Evolutionary conservation across 1,140 invertebrate genomes (phyloP).

Genomic region (Zaprionus camerounensis): DNA sequence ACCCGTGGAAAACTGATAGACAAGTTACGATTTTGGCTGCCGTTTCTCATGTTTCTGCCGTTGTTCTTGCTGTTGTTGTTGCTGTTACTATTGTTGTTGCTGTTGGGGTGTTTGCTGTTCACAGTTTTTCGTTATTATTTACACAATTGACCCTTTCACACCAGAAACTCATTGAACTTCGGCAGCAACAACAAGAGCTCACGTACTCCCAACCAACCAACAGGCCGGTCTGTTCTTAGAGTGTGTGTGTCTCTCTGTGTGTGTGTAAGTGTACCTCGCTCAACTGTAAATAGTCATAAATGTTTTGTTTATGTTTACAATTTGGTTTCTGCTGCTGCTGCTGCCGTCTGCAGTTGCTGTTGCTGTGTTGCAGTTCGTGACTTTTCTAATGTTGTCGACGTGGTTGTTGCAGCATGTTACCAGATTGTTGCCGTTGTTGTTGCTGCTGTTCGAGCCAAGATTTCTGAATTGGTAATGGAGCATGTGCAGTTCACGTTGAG

Average conservation of each 20-base stretch:
- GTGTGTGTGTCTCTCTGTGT: constrained; percentile 31
- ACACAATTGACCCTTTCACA: constrained; percentile 82
- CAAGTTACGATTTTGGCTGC: constrained; percentile 62
- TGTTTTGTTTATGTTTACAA: constrained; percentile 83
- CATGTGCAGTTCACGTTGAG: constrained; percentile 76
- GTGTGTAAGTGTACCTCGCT: constrained; percentile 50
- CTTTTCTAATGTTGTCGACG: constrained; percentile 79
- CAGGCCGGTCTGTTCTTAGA: constrained; percentile 32
- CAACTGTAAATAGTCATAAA: constrained; percentile 82
- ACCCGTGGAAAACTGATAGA: constrained; percentile 34
- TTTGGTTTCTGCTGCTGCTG: constrained; percentile 67
- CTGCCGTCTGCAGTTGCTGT: constrained; percentile 57
- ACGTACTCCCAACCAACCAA: constrained; percentile 42
- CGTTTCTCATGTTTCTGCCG: constrained; percentile 29
- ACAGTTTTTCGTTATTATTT: constrained; percentile 80
- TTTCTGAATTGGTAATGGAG: constrained; percentile 81
- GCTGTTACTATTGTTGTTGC: constrained; percentile 12
- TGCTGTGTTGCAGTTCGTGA: constrained; percentile 67
- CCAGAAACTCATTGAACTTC: constrained; percentile 78
- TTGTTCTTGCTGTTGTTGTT: not conserved
- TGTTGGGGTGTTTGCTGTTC: constrained; percentile 68
- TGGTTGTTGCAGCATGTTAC: constrained; percentile 65
- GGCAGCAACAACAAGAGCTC: constrained; percentile 54
- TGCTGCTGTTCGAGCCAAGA: constrained; percentile 63
- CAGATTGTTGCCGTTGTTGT: constrained; percentile 17